Percentiles rank a stretch among this genome's conserved stretches.
Conservation (phyloP, 2,888 invertebrate genomes). For the Limnephilus lunatus region DNA sequence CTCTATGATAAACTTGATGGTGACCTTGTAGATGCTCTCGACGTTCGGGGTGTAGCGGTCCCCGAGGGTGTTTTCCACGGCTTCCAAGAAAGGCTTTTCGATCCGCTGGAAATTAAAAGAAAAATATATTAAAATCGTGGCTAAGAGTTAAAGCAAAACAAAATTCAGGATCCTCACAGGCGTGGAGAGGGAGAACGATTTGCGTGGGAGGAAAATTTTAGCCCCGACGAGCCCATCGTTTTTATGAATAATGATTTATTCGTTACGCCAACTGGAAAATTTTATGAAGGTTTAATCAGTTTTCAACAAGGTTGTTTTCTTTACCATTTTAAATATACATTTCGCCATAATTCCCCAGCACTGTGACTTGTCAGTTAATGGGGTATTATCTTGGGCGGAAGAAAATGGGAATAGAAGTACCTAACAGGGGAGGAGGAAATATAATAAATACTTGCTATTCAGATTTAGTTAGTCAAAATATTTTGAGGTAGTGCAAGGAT, state of each 20-base stretch:
- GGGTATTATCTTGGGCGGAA: neutral
- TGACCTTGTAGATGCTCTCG: constrained; percentile 91
- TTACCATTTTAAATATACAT: neutral
- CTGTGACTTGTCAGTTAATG: neutral
- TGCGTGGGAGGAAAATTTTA: neutral
- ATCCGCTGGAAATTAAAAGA: constrained; percentile 83
- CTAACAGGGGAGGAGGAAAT: neutral
- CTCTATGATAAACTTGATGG: constrained; percentile 91
- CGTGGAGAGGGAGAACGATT: neutral
- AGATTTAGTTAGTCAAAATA: neutral
- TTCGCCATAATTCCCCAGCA: neutral
- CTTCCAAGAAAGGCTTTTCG: constrained; percentile 91
- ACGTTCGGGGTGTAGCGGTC: constrained; percentile 94
- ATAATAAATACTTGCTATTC: neutral
- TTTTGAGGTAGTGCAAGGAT: neutral
- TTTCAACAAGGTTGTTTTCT: neutral
- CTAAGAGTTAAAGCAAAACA: neutral
- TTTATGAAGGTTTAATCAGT: neutral
- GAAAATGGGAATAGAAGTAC: neutral
- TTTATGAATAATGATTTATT: neutral
- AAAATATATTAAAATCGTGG: neutral
- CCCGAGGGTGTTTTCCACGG: constrained; percentile 90
- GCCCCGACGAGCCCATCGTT: neutral
- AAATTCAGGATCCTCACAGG: neutral
- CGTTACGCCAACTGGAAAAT: neutral